Percentiles rank a stretch among this genome's conserved stretches.
phyloP scores from a whole-genome alignment of 2,797 vertebrate species.

The Triplophysa bombifrons region DNA sequence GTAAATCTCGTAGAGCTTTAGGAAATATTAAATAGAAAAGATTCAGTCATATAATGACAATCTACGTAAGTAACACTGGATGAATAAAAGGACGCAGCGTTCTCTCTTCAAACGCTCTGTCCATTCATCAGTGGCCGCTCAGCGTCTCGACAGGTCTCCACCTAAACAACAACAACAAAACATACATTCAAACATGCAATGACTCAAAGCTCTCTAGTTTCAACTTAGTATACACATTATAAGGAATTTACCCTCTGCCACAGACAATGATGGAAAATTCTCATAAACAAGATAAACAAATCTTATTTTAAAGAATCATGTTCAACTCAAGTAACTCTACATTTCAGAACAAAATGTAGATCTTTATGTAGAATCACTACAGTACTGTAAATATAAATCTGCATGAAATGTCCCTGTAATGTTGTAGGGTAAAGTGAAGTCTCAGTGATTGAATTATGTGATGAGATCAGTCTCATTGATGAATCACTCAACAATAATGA shows the following conservation, averaged over 20 bases:
- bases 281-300: neutral
- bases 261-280: neutral
- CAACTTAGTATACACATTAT: no score
- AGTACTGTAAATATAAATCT: neutral
- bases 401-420: constrained; percentile 22
- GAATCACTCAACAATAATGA: constrained; percentile 70
- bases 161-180: constrained; percentile 64
- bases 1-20: constrained; percentile 58
- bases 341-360: no score
- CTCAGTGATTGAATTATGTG: constrained; percentile 68
- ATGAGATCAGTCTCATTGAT: constrained; percentile 70
- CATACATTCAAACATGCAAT: no score
- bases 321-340: neutral
- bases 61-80: constrained; percentile 60
- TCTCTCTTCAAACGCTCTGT: constrained; percentile 34
- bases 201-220: no score
- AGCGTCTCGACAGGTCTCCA: constrained; percentile 78
- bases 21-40: constrained; percentile 61
- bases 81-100: constrained; percentile 22
- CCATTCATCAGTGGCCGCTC: constrained; percentile 49
- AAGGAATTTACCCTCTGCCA: neutral
- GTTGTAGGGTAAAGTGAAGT: constrained; percentile 42
- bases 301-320: neutral
- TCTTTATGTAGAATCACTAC: no score
- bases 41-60: constrained; percentile 73